Evolutionary conservation across 2,113 vertebrate genomes (phyloP), one percentile per base, ranked within the genome.

Genomic region (Coracopsis vasa): DNA sequence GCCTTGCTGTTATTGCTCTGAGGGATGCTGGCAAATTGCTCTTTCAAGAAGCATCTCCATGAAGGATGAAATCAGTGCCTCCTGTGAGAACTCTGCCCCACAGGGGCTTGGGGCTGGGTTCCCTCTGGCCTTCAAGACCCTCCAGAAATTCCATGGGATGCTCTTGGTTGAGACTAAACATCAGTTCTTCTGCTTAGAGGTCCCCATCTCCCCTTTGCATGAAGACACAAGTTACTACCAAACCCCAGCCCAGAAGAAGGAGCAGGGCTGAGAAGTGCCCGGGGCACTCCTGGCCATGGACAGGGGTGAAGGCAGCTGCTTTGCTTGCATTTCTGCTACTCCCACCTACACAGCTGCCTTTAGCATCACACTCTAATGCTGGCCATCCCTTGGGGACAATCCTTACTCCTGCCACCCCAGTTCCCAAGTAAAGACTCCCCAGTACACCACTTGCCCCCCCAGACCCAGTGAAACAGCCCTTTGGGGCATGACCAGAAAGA

Each of bases 21-120:
- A 97, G 91, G 78, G 69, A 92, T 75, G 88, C 88, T 92, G 94
- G 92, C 96, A 96, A 94, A 95, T 94, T 95, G 92, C 83, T 86
- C 95, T 94, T 93, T 96, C 83, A 94, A 91, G 95, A 90, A 95
- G 83, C 77, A 86, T 94, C 83, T 85, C 70, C 88, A 91, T 79
- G 92, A 95, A 82, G 86, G 69, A 95, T 95, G 65, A 94, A 96
- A 94, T 91, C 86, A 65, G 80, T 45, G 51, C 37, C 44, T 94
- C 61, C 83, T 60, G 47, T 0, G 1, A 86, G 91, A 95, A 23
- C 80, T 74, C 54, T 92, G 83, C 61, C 80, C 85, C 69, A 54
- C 41, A 24, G 47, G 24, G 20, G 20, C 47, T 60, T 15, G 66
- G 35, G n/a, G 6, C 39, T 58, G 16, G 5, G 8, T 74, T 86